Conservation (phyloP, 2,888 invertebrate species). For the Stegophylla sp. region DNA sequence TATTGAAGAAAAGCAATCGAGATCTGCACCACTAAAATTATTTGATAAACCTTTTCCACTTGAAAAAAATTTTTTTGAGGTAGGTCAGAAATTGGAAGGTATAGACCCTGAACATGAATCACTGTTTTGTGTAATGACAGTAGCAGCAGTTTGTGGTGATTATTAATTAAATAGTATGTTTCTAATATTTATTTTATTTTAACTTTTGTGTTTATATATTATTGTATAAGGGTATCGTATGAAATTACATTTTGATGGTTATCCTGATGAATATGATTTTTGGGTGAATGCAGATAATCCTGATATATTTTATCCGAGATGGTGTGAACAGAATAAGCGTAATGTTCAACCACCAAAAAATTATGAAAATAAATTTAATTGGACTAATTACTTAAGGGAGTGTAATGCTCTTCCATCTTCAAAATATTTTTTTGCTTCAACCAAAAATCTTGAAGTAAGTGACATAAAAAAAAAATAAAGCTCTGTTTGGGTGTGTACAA, state of each 20-base stretch:
- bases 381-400: conserved; percentile 19
- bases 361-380: conserved; percentile 64
- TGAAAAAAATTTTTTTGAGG: conserved; percentile 73
- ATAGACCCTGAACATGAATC: conserved; percentile 92
- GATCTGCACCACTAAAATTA: conserved; percentile 28
- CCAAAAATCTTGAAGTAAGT: conserved; percentile 15
- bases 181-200: neutral
- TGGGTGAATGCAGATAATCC: conserved; percentile 93
- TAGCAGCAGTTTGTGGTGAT: conserved; percentile 74
- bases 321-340: conserved; percentile 86
- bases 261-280: conserved; percentile 85
- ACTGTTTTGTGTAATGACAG: conserved; percentile 85
- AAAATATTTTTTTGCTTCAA: conserved; percentile 23
- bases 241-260: conserved; percentile 90
- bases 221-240: conserved; percentile 76
- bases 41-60: conserved; percentile 44
- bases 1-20: conserved; percentile 18
- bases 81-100: conserved; percentile 90
- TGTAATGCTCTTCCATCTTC: conserved; percentile 17
- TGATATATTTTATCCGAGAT: conserved; percentile 91
- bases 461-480: neutral
- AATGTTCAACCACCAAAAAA: conserved; percentile 80
- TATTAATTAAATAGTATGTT: neutral
- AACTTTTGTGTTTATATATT: neutral
- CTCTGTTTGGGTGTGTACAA: too few relatives aligned